phyloP scores from a whole-genome alignment of 2,797 vertebrate species.

The Zenarchopterus dispar region DNA sequence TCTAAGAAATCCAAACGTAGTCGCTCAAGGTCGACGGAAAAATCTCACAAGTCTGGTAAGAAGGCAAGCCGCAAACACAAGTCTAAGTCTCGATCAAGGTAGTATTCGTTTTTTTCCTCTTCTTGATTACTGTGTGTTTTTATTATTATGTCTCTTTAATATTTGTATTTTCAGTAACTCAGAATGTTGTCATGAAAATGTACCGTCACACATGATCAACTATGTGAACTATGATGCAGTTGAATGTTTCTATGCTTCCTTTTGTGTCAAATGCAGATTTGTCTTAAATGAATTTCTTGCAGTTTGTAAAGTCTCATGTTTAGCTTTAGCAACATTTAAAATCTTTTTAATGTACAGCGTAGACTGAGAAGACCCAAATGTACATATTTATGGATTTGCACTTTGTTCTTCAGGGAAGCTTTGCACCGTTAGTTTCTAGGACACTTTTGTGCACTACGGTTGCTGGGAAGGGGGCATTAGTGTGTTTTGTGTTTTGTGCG shows the following conservation, averaged over 20 bases:
- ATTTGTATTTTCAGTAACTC: slow-evolving; percentile 49
- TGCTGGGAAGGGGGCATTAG: background rate
- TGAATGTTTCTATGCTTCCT: slow-evolving; percentile 17
- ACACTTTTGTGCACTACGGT: slow-evolving; percentile 1
- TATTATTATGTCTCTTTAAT: slow-evolving; percentile 74
- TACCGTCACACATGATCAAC: slow-evolving; percentile 21
- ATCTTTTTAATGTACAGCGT: background rate
- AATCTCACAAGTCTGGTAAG: slow-evolving; percentile 99
- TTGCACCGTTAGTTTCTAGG: slow-evolving; percentile 3
- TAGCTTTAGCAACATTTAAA: background rate
- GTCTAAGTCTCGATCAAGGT: slow-evolving; percentile 99
- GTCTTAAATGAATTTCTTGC: no score
- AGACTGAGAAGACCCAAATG: background rate
- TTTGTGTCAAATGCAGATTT: slow-evolving; percentile 14
- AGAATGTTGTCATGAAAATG: slow-evolving; percentile 12
- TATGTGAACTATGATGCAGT: slow-evolving; percentile 34
- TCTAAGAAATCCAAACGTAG: slow-evolving; percentile 98
- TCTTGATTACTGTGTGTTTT: slow-evolving; percentile 78
- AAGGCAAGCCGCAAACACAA: slow-evolving; percentile 99
- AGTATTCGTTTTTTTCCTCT: slow-evolving; percentile 92
- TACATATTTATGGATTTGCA: slow-evolving; percentile 10
- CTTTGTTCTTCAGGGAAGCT: slow-evolving; percentile 15
- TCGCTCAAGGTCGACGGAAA: slow-evolving; percentile 96
- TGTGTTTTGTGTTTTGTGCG: slow-evolving; percentile 36
- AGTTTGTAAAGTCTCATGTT: background rate